Base-by-base conservation (phyloP, 2,113 vertebrate species). In the Notarius quadriscutis region DNA sequence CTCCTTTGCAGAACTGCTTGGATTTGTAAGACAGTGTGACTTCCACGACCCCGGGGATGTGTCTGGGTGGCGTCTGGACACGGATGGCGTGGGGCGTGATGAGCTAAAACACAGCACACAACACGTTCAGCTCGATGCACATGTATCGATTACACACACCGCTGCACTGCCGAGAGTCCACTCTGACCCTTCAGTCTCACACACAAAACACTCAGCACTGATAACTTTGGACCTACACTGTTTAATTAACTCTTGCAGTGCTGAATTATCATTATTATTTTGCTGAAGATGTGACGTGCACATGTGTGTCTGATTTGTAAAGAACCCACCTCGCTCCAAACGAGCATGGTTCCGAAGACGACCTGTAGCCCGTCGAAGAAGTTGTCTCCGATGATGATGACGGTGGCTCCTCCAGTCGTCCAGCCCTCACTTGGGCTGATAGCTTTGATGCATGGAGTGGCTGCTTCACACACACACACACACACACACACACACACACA, bases 381-480 rank as follows among this genome's bases (percentile, higher is more conserved):
- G 94, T 98, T 98, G 95, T 99, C 97, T 0, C 97, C 97, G 83
- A 99, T 99, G 92, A 99, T 96, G 91, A 99, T 98, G 94, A 99
- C 97, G 0, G 97, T 98, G 95, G 97, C 97, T 0, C 97, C 97
- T 0, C 97, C 97, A 0, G 97, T 98, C 74, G 97, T 98, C 97
- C 97, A 99, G 86, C 97, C 97, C 89, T 99, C 97, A 69, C 97
- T 97, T 1, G 97, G 97, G 90, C 97, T 99, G 94, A 99, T 97
- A 93, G 97, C 97, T 91, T 99, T 98, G 94, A 98, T 98, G 96
- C 97, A 98, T 82, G 97, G 97, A 82, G 97, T 97, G 91, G 97
- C 97, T 94, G 97, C 97, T 98, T 96, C 91, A 81, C 92, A 88
- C 86, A 91, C 78, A 91, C 84, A 80, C 75, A 79, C 55, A 74